Evolutionary conservation across 2,888 invertebrate genomes (phyloP).

Genomic region (Meghimatium bilineatum): DNA sequence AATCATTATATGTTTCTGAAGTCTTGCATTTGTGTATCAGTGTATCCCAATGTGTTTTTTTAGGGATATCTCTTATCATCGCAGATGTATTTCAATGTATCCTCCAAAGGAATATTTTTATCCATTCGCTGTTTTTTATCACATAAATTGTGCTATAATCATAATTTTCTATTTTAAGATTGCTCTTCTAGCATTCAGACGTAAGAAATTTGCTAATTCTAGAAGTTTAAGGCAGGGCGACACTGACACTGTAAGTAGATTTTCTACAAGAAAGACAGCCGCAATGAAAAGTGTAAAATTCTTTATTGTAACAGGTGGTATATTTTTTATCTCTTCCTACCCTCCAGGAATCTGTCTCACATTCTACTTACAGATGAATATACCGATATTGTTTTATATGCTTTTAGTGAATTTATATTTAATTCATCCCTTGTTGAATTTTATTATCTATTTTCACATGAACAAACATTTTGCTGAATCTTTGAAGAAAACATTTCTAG

Average conservation of each 20-base stretch:
- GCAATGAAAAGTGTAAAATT: constrained; percentile 18
- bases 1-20: neutral
- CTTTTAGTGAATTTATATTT: no score
- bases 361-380: no score
- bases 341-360: no score
- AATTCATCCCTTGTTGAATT: neutral
- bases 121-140: neutral
- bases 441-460: neutral
- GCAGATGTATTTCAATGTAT: neutral
- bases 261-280: neutral
- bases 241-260: neutral
- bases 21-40: neutral
- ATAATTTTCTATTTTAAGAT: neutral
- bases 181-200: neutral
- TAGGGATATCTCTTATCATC: neutral
- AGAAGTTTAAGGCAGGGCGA: neutral
- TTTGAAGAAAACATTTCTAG: neutral
- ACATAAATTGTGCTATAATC: neutral
- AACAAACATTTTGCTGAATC: neutral
- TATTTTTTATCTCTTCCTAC: neutral
- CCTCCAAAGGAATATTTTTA: neutral
- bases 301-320: neutral
- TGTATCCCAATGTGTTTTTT: neutral
- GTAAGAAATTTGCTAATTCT: neutral
- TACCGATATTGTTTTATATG: no score